Percentiles rank a stretch among this genome's conserved stretches.
These are phyloP conservation scores for Saxidomus purpurata DNA, from an alignment of 1,140 invertebrate species.

Conservation along the genomic window DNA sequence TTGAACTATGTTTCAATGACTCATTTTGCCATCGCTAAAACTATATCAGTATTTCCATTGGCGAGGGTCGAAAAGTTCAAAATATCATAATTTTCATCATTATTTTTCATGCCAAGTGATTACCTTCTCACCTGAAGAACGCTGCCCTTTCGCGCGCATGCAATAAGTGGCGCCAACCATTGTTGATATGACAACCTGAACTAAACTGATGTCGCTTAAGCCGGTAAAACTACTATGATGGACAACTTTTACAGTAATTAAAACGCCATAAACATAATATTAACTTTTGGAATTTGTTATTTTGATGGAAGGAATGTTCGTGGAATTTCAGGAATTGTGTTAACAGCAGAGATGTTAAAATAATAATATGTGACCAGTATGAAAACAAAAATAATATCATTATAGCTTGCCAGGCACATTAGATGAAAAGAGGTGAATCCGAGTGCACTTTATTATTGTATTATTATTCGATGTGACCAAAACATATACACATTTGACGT, in stretches of 20 bases:
- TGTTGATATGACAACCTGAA: slow-evolving; percentile 55
- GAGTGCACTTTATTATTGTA: no score
- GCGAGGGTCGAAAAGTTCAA: slow-evolving; percentile 28
- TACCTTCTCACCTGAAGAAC: slow-evolving; percentile 36
- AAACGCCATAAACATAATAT: slow-evolving; percentile 48
- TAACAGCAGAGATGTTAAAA: neutral
- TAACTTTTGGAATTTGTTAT: slow-evolving; percentile 38
- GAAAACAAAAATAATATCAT: neutral
- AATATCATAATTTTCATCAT: slow-evolving; percentile 16
- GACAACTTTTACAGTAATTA: slow-evolving; percentile 44
- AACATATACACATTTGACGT: no score
- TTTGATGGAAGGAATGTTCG: neutral
- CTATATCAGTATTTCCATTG: neutral
- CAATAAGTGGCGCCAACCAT: slow-evolving; percentile 42
- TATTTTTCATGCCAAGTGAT: slow-evolving; percentile 30
- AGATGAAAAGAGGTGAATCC: no score
- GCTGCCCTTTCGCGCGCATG: slow-evolving; percentile 12
- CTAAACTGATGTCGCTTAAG: slow-evolving; percentile 41
- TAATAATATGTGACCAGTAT: neutral
- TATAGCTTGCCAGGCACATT: no score
- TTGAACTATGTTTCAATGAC: neutral
- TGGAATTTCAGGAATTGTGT: slow-evolving; percentile 24
- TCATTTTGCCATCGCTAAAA: neutral
- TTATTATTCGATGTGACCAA: no score
- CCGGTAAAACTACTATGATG: slow-evolving; percentile 39